These are phyloP conservation scores for Tachypleus tridentatus DNA, from an alignment of 1,140 invertebrate species.

Conservation along the genomic window DNA sequence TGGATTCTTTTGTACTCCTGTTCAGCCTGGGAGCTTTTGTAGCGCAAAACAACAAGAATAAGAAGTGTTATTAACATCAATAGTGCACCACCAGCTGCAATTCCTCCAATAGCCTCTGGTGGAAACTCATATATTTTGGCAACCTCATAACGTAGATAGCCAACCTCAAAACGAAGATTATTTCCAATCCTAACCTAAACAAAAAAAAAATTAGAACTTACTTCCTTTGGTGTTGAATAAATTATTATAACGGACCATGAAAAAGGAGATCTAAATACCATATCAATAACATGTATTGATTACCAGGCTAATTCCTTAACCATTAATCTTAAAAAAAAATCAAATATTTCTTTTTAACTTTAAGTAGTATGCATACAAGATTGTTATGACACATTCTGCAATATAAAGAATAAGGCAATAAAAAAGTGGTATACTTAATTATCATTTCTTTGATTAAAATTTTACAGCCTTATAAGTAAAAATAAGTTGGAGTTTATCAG, in stretches of 20 bases:
- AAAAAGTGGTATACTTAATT: no score
- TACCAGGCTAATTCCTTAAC: no score
- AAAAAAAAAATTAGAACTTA: neutral
- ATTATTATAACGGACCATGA: neutral
- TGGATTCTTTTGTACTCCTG: constrained; percentile 94
- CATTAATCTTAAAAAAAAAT: no score
- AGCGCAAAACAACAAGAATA: constrained; percentile 71
- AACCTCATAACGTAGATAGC: constrained; percentile 74
- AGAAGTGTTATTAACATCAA: constrained; percentile 72
- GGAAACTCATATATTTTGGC: constrained; percentile 60
- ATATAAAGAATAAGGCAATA: no score
- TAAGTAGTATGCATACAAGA: no score
- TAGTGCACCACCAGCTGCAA: constrained; percentile 65
- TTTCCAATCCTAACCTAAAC: constrained; percentile 51
- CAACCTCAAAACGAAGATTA: constrained; percentile 70
- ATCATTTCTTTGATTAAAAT: no score
- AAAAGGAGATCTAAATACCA: no score
- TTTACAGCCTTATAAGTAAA: no score
- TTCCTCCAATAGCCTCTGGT: constrained; percentile 71
- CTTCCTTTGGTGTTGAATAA: neutral
- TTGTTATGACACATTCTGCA: no score
- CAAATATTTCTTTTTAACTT: no score
- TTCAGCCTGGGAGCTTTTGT: constrained; percentile 89
- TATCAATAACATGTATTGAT: no score
- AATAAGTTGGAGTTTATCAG: no score